Conservation (phyloP, 2,797 vertebrate genomes). For the Cossypha polioptera region DNA sequence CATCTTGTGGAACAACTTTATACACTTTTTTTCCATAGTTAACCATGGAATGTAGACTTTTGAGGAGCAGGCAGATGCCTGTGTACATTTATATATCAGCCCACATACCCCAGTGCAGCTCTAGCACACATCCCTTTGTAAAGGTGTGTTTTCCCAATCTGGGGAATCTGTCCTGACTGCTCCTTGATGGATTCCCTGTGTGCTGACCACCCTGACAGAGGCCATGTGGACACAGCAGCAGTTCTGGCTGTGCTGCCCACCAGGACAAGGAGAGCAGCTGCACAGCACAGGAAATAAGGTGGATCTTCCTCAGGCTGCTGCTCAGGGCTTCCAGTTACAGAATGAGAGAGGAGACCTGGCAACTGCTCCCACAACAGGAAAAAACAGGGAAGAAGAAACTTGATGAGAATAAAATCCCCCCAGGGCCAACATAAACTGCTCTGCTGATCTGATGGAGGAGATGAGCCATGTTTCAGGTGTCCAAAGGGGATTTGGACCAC, state of each 20-base stretch:
- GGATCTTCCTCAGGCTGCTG: not conserved
- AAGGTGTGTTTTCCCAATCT: not conserved
- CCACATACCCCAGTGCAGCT: fast-evolving
- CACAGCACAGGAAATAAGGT: not conserved
- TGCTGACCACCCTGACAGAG: not conserved
- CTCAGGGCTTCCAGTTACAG: not conserved
- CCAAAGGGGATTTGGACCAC: not conserved
- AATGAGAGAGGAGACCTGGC: not conserved
- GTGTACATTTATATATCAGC: not conserved
- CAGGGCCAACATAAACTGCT: not conserved
- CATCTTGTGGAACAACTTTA: not conserved
- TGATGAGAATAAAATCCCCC: not conserved
- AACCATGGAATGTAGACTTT: not conserved
- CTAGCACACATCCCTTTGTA: not conserved
- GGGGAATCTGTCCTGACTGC: not conserved
- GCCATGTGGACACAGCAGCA: not conserved
- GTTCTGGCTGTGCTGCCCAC: not conserved
- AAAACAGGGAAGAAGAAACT: not conserved
- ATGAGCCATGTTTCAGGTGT: not conserved
- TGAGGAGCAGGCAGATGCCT: not conserved
- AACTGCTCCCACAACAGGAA: not conserved
- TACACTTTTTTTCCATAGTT: not conserved
- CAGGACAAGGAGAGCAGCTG: not conserved
- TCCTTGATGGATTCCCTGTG: not conserved
- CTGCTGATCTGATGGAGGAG: not conserved